Evolutionary conservation across 2,797 vertebrate species (phyloP).

Genomic region (Ctenochaetus hawaiiensis): DNA sequence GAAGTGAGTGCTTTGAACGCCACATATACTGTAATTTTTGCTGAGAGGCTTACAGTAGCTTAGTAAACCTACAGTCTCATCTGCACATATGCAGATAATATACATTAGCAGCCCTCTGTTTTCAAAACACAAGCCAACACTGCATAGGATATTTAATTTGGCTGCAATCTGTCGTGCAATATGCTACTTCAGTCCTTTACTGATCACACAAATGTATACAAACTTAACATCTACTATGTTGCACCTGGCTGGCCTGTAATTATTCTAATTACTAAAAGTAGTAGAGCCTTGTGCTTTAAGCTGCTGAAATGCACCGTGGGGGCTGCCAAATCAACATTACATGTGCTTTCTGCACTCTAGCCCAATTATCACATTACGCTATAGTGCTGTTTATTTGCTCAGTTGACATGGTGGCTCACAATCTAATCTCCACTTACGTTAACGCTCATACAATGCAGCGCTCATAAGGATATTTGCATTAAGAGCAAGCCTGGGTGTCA

Average conservation of each 20-base stretch:
- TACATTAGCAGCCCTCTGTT: no score
- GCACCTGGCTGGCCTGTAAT: slow-evolving; percentile 26
- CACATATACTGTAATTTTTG: not conserved
- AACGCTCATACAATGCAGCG: slow-evolving; percentile 20
- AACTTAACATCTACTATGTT: slow-evolving; percentile 16
- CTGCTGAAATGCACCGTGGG: slow-evolving; percentile 33
- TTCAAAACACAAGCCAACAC: no score
- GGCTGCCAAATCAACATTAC: slow-evolving; percentile 49
- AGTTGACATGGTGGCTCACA: slow-evolving; percentile 36
- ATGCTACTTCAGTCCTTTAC: not conserved
- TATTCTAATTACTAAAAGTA: slow-evolving; percentile 28
- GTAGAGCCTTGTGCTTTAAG: slow-evolving; percentile 7
- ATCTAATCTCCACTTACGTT: slow-evolving; percentile 57
- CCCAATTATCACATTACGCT: slow-evolving; percentile 66
- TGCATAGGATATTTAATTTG: slow-evolving; percentile 9
- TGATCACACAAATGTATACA: not conserved
- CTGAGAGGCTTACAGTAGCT: no score
- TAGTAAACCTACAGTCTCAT: no score
- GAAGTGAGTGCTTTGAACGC: slow-evolving; percentile 89
- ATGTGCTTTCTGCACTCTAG: slow-evolving; percentile 53
- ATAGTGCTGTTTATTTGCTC: slow-evolving; percentile 58
- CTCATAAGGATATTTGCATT: slow-evolving; percentile 30
- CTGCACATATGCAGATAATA: no score
- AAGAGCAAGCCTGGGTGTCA: slow-evolving; percentile 14
- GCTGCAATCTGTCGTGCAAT: slow-evolving; percentile 9